Conservation (phyloP, 2,113 vertebrate species). For the Jaculus jaculus region DNA sequence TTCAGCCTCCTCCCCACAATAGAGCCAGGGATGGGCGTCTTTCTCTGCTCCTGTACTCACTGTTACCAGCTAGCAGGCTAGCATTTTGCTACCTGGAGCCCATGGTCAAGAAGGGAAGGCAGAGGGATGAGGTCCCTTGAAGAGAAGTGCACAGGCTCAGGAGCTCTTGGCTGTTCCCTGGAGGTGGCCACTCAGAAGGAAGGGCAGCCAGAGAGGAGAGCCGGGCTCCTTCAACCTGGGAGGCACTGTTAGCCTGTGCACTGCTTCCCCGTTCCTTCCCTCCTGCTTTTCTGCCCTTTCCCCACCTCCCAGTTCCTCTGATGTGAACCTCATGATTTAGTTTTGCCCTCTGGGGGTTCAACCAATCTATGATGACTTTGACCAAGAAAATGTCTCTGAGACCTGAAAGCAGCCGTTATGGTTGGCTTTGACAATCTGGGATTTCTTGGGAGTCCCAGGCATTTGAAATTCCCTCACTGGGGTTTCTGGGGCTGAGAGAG, state of each 20-base stretch:
- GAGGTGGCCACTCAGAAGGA: conserved; percentile 31
- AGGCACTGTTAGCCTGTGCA: not conserved
- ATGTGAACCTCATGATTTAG: conserved; percentile 55
- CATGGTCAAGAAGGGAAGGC: conserved; percentile 47
- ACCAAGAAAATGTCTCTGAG: conserved; percentile 67
- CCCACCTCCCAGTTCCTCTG: conserved; percentile 29
- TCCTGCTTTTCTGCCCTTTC: conserved; percentile 29
- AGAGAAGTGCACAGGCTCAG: conserved; percentile 32
- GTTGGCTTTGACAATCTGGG: conserved; percentile 62
- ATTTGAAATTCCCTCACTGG: conserved; percentile 78
- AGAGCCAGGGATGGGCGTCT: conserved; percentile 56
- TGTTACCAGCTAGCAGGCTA: not conserved
- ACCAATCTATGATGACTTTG: conserved; percentile 53
- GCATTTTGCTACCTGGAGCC: conserved; percentile 39
- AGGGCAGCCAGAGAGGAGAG: not conserved
- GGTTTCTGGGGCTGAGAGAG: conserved; percentile 62
- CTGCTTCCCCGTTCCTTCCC: not conserved
- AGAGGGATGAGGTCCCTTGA: conserved; percentile 37
- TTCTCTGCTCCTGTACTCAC: conserved; percentile 57
- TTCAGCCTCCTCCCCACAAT: conserved; percentile 26
- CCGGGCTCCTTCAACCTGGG: not conserved
- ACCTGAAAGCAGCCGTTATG: conserved; percentile 54
- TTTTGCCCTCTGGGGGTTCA: conserved; percentile 50
- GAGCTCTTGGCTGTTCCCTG: conserved; percentile 30
- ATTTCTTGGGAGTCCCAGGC: conserved; percentile 68